A percentile compares a stretch with the other conserved stretches of the same genome.
Evolutionary conservation across 2,888 invertebrate species (phyloP).

Genomic region (Rotaria magnacalcarata): DNA sequence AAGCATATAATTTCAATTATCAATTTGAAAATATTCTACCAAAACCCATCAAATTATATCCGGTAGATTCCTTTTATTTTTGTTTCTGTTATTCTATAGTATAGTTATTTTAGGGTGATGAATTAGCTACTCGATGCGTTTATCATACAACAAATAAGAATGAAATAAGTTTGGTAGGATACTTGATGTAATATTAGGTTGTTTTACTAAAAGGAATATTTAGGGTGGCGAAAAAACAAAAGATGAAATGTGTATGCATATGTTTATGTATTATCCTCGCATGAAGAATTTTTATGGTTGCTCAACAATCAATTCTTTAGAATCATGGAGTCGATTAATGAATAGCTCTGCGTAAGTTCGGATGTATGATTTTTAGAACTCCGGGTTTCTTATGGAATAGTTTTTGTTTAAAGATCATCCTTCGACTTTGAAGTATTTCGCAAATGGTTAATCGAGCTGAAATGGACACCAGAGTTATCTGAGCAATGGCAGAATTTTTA

Average conservation of each 20-base stretch:
- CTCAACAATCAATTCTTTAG: neutral
- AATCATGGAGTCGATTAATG: neutral
- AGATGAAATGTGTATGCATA: conserved; percentile 41
- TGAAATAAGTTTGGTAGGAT: conserved; percentile 37
- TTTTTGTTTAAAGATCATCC: neutral
- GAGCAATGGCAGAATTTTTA: neutral
- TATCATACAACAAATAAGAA: conserved; percentile 33
- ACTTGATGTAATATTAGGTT: neutral
- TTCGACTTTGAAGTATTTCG: neutral
- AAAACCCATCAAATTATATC: neutral
- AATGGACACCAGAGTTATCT: neutral
- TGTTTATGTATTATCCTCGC: conserved; percentile 41
- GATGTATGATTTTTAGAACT: neutral
- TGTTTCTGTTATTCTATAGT: neutral
- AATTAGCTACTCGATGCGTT: conserved; percentile 41
- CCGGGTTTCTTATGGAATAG: neutral
- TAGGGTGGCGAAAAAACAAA: conserved; percentile 42
- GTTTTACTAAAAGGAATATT: neutral
- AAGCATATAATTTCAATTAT: conserved; percentile 38
- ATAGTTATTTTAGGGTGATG: conserved; percentile 37
- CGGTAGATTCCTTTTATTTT: neutral
- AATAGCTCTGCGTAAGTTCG: neutral
- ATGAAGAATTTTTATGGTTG: conserved; percentile 26
- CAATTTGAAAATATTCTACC: conserved; percentile 30
- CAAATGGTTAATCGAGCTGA: neutral